Evolutionary conservation across 2,888 invertebrate species (phyloP).

Genomic region (Panopea generosa): DNA sequence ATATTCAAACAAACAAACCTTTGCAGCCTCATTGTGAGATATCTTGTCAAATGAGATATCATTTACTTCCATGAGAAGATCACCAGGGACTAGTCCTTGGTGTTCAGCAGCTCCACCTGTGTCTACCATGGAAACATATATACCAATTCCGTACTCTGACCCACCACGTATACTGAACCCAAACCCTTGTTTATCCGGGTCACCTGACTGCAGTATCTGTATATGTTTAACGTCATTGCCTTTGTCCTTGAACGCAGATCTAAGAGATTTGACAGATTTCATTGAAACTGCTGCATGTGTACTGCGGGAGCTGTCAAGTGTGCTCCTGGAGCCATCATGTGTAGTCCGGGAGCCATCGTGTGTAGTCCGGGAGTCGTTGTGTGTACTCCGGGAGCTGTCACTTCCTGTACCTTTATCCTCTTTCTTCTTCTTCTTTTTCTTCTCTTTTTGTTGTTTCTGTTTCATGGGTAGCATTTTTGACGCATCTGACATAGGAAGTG

Average conservation of each 20-base stretch:
- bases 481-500: slow-evolving; percentile 19
- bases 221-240: slow-evolving; percentile 50
- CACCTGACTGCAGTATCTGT: slow-evolving; percentile 46
- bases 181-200: slow-evolving; percentile 86
- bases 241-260: slow-evolving; percentile 32
- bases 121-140: slow-evolving; percentile 97
- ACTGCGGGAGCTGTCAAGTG: slow-evolving; percentile 5
- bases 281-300: slow-evolving; percentile 6
- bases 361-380: slow-evolving; percentile 3
- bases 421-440: slow-evolving; percentile 30
- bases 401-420: slow-evolving; percentile 31
- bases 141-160: slow-evolving; percentile 96
- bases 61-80: slow-evolving; percentile 97
- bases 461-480: slow-evolving; percentile 22
- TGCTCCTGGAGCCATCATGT: slow-evolving; percentile 13
- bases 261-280: slow-evolving; percentile 27
- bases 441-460: slow-evolving; percentile 28
- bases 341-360: not conserved
- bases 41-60: slow-evolving; percentile 91
- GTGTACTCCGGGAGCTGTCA: slow-evolving; percentile 11
- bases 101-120: slow-evolving; percentile 96
- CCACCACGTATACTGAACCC: slow-evolving; percentile 99
- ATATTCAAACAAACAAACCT: no score
- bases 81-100: slow-evolving; percentile 91
- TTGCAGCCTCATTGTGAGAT: slow-evolving; percentile 80